These are phyloP conservation scores for Merops nubicus DNA, from an alignment of 2,113 vertebrate genomes.

Conservation along the genomic window DNA sequence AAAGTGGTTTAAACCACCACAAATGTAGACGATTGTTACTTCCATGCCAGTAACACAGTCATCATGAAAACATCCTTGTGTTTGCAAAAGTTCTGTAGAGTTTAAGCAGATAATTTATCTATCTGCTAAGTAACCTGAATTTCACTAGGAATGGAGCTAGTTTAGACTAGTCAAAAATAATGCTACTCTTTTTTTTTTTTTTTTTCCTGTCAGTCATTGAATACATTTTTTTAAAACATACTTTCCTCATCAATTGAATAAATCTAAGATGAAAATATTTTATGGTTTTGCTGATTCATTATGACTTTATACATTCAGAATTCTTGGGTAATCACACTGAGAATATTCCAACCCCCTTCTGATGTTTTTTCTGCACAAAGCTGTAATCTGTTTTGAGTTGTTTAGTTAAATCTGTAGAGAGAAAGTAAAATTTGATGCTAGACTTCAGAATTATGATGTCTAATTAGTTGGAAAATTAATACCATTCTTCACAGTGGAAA, in stretches of 20 bases:
- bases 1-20: no score
- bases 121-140: background rate
- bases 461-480: slow-evolving; percentile 48
- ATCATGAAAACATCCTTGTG: background rate
- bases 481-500: background rate
- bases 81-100: background rate
- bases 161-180: background rate
- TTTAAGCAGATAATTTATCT: background rate
- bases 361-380: background rate
- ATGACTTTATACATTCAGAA: background rate
- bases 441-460: background rate
- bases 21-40: background rate
- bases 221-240: background rate
- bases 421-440: slow-evolving; percentile 13
- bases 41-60: background rate
- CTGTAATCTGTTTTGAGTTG: background rate
- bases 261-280: background rate
- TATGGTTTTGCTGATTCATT: background rate
- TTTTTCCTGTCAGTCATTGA: background rate
- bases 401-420: slow-evolving; percentile 21
- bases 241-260: background rate
- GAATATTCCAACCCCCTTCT: background rate
- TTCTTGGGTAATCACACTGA: background rate
- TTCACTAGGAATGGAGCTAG: background rate
- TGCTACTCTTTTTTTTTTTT: background rate